These are phyloP conservation scores for Latheticus oryzae DNA, from an alignment of 2,888 invertebrate species.

Conservation along the genomic window DNA sequence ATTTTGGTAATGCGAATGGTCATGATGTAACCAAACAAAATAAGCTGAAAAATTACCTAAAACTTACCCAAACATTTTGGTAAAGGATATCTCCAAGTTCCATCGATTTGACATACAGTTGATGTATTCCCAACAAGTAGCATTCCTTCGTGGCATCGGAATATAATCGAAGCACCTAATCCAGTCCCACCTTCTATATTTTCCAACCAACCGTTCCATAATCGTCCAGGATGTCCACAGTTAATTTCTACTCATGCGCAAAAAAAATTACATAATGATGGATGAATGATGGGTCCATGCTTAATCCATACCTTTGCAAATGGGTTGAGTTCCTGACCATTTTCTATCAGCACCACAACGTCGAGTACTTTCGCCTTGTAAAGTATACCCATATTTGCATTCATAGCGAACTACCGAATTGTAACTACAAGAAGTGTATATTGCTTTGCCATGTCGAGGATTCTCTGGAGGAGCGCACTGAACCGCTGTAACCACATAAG, in stretches of 20 bases:
- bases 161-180: constrained; percentile 91
- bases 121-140: constrained; percentile 88
- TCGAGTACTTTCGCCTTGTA: constrained; percentile 90
- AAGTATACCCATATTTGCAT: constrained; percentile 93
- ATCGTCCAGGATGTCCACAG: constrained; percentile 92
- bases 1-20: constrained; percentile 1
- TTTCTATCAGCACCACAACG: constrained; percentile 93
- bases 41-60: constrained; percentile 11
- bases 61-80: constrained; percentile 87
- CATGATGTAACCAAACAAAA: constrained; percentile 18
- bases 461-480: constrained; percentile 93
- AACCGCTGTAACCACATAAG: constrained; percentile 85
- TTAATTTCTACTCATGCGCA: constrained; percentile 83
- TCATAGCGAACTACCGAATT: constrained; percentile 96
- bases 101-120: constrained; percentile 93
- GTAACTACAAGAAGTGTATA: constrained; percentile 92
- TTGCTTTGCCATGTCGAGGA: constrained; percentile 92
- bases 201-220: constrained; percentile 97
- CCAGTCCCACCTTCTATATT: constrained; percentile 91
- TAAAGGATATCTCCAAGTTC: constrained; percentile 92
- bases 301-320: constrained; percentile 88
- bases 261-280: constrained; percentile 40
- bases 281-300: constrained; percentile 22
- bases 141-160: constrained; percentile 93
- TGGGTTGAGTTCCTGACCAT: constrained; percentile 93